Evolutionary conservation across 1,140 invertebrate genomes (phyloP).

Genomic region (Phenacoccus solenopsis): DNA sequence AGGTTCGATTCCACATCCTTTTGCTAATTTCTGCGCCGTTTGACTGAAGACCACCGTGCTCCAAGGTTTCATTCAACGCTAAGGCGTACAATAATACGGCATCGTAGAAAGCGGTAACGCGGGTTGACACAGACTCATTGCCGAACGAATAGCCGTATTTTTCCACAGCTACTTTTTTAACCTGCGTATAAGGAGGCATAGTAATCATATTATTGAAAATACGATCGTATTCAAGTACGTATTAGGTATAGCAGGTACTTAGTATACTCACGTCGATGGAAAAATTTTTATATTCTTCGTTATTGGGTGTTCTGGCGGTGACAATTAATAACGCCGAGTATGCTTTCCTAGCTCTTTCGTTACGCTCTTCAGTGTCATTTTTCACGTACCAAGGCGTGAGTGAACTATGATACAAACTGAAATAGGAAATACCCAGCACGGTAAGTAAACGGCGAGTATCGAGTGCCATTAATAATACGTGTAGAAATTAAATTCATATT

Average conservation of each 20-base stretch:
- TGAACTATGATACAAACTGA: conserved; percentile 35
- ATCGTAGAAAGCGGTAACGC: conserved; percentile 92
- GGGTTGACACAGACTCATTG: conserved; percentile 61
- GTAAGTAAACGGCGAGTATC: too few species aligned
- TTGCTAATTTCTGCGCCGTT: conserved; percentile 50
- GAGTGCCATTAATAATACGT: too few species aligned
- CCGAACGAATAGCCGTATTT: conserved; percentile 71
- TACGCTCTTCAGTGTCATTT: conserved; percentile 63
- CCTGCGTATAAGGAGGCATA: conserved; percentile 35
- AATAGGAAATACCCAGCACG: neutral
- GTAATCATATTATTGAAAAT: too few species aligned
- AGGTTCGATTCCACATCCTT: conserved; percentile 83
- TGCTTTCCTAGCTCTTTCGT: conserved; percentile 70
- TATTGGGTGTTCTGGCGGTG: conserved; percentile 69
- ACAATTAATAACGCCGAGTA: conserved; percentile 84
- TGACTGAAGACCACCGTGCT: conserved; percentile 43
- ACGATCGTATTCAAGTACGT: neutral
- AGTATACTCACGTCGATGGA: conserved; percentile 47
- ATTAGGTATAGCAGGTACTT: neutral
- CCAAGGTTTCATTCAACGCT: conserved; percentile 74
- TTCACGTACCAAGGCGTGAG: conserved; percentile 68
- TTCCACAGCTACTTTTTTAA: conserved; percentile 61
- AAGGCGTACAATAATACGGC: conserved; percentile 83
- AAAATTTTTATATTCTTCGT: conserved; percentile 60
- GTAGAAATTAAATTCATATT: too few species aligned